Evolutionary conservation across 2,797 vertebrate genomes (phyloP).

Genomic region (Gallinago stenura): DNA sequence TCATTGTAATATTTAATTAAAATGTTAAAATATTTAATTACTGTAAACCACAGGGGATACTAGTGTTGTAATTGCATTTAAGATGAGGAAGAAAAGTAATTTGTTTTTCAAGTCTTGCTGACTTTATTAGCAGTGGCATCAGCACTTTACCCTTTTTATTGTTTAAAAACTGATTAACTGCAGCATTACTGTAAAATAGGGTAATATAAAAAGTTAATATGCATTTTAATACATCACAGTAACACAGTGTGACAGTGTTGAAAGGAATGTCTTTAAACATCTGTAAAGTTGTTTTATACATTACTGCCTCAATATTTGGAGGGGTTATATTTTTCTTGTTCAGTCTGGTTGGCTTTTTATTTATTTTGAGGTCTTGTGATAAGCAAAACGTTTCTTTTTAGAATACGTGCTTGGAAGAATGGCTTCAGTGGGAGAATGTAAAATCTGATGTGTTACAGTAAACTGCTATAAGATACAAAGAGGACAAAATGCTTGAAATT

Average conservation of each 20-base stretch:
- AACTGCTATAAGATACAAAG: neutral
- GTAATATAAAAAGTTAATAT: slow-evolving; percentile 60
- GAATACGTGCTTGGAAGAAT: neutral
- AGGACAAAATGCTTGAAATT: neutral
- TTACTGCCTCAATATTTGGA: neutral
- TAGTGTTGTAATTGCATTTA: slow-evolving; percentile 71
- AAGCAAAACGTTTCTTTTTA: neutral
- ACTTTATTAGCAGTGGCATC: slow-evolving; percentile 61
- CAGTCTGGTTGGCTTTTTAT: neutral
- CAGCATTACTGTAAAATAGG: slow-evolving; percentile 45
- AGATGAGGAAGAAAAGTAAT: slow-evolving; percentile 68
- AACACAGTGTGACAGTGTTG: slow-evolving; percentile 34
- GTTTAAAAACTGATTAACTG: slow-evolving; percentile 73
- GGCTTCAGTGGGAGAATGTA: neutral
- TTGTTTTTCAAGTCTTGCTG: slow-evolving; percentile 70
- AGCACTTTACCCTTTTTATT: slow-evolving; percentile 68
- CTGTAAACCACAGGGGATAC: slow-evolving; percentile 69
- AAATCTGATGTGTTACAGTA: neutral
- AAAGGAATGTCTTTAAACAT: neutral
- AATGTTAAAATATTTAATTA: slow-evolving; percentile 82
- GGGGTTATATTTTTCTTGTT: neutral
- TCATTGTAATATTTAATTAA: slow-evolving; percentile 79
- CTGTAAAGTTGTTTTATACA: neutral
- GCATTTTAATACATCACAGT: slow-evolving; percentile 65
- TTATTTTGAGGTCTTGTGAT: neutral